Evolutionary conservation across 1,140 invertebrate genomes (phyloP).

Genomic region (Formica selysi): DNA sequence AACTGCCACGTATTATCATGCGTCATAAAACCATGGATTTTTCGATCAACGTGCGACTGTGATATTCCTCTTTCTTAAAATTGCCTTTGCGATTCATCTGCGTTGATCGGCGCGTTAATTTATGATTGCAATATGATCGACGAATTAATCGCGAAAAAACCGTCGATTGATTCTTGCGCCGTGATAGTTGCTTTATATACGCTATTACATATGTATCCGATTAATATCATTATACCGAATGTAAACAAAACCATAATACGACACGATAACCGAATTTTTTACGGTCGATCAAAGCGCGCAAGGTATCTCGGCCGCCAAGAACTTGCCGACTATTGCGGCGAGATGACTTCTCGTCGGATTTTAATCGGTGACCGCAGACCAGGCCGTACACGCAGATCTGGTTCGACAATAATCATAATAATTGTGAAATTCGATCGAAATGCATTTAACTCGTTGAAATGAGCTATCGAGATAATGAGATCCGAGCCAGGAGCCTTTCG

Average conservation of each 20-base stretch:
- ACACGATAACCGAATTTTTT: conserved; percentile 46
- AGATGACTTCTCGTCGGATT: conserved; percentile 23
- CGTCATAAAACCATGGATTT: conserved; percentile 66
- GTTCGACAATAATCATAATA: conserved; percentile 80
- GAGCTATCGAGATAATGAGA: conserved; percentile 81
- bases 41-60: conserved; percentile 28
- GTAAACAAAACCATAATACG: conserved; percentile 22
- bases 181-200: not conserved
- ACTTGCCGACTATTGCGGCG: not conserved
- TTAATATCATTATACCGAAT: conserved; percentile 18
- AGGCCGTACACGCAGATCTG: conserved; percentile 11
- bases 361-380: conserved; percentile 13
- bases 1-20: conserved; percentile 64
- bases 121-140: not conserved
- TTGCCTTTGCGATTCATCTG: not conserved
- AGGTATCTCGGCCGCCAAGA: conserved; percentile 28
- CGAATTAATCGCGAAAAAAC: not conserved
- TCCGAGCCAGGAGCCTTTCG: conserved; percentile 66
- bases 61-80: not conserved
- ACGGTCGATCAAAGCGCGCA: conserved; percentile 23
- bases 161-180: not conserved
- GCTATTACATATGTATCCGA: not conserved
- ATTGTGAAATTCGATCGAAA: conserved; percentile 84
- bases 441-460: conserved; percentile 81
- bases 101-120: not conserved